A percentile compares a stretch with the other conserved stretches of the same genome.
phyloP scores from a whole-genome alignment of 2,888 invertebrate genomes.

The Tolmerus cingulatus region DNA sequence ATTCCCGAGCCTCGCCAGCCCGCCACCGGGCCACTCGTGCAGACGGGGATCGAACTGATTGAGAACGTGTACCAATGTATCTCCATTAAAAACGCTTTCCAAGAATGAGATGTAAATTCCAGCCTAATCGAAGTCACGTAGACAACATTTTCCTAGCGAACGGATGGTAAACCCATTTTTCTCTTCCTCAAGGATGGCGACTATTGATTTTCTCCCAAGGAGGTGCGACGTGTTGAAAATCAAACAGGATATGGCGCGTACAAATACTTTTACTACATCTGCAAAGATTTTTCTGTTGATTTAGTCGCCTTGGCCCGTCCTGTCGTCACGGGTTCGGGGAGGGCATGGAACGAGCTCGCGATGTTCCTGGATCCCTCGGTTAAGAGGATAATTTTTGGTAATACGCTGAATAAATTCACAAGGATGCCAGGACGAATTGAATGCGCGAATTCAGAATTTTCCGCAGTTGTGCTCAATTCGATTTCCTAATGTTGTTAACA shows the following conservation, averaged over 20 bases:
- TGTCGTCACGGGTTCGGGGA: background rate
- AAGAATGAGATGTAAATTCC: slow-evolving; percentile 32
- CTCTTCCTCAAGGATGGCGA: background rate
- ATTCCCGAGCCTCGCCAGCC: background rate
- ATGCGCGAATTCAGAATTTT: slow-evolving; percentile 18
- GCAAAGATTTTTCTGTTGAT: slow-evolving; percentile 36
- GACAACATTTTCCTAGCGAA: slow-evolving; percentile 39
- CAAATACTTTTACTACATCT: slow-evolving; percentile 39
- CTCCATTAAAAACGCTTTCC: slow-evolving; percentile 41
- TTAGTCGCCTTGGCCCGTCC: slow-evolving; percentile 3
- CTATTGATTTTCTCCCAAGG: slow-evolving; percentile 25
- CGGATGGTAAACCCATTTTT: slow-evolving; percentile 37
- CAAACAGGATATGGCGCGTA: slow-evolving; percentile 29
- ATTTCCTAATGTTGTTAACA: slow-evolving; percentile 4
- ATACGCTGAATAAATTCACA: slow-evolving; percentile 22
- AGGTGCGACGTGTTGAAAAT: slow-evolving; percentile 34
- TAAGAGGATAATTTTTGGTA: slow-evolving; percentile 30
- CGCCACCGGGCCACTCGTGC: slow-evolving; percentile 17
- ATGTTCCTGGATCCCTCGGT: background rate
- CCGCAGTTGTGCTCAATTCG: slow-evolving; percentile 24
- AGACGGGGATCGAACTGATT: slow-evolving; percentile 36
- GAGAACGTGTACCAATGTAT: slow-evolving; percentile 36
- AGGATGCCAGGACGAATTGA: background rate
- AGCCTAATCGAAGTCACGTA: slow-evolving; percentile 41
- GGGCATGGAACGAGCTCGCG: background rate